A percentile compares a stretch with the other conserved stretches of the same genome.
Conservation (phyloP, 2,113 vertebrate species). For the Ageneiosus marmoratus region DNA sequence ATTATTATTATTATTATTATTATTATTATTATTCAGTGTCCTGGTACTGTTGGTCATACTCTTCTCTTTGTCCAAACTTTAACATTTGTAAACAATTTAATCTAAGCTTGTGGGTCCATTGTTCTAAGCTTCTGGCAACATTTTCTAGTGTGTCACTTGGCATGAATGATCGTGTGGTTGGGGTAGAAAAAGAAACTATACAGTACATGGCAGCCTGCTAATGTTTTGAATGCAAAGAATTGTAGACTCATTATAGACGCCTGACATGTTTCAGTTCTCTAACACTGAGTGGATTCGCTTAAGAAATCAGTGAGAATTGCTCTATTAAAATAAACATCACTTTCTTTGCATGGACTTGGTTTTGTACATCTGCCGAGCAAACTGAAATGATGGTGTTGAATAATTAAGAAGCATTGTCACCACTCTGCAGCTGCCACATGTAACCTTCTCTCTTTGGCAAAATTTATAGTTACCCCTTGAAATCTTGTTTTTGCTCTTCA, state of each 20-base stretch:
- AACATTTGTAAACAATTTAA: neutral
- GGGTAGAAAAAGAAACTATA: neutral
- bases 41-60: neutral
- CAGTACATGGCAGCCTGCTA: neutral
- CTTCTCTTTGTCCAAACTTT: neutral
- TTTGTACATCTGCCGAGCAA: constrained; percentile 26
- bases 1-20: neutral
- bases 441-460: constrained; percentile 20
- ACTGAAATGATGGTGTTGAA: constrained; percentile 28
- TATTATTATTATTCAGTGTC: neutral
- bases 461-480: constrained; percentile 16
- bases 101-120: neutral
- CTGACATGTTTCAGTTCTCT: neutral
- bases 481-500: constrained; percentile 3
- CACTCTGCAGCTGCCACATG: constrained; percentile 28
- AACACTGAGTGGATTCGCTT: neutral
- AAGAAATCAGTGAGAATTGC: neutral
- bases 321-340: constrained; percentile 2
- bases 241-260: neutral
- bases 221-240: neutral
- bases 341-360: constrained; percentile 6
- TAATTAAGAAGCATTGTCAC: constrained; percentile 35
- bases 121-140: neutral
- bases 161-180: neutral
- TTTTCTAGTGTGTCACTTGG: neutral